phyloP scores from a whole-genome alignment of 2,797 vertebrate species.

The Melanotaenia parkinsoni region DNA sequence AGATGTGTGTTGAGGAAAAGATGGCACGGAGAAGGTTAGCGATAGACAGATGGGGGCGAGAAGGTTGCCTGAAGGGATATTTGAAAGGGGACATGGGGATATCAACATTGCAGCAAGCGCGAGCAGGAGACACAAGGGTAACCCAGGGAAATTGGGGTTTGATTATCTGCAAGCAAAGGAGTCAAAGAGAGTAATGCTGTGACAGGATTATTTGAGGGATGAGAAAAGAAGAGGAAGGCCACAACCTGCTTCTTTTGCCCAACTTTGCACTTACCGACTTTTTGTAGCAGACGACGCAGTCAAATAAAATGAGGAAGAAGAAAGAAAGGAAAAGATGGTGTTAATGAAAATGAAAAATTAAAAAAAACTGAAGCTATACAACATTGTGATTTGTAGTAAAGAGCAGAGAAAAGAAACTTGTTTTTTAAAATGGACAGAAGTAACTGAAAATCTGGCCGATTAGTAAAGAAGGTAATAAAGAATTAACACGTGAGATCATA shows the following conservation, averaged over 20 bases:
- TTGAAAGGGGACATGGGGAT: constrained; percentile 37
- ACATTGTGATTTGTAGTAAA: constrained; percentile 24
- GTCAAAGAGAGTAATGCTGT: constrained; percentile 50
- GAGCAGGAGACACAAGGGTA: constrained; percentile 63
- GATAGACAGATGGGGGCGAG: constrained; percentile 44
- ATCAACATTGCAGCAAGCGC: constrained; percentile 53
- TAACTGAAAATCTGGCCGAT: constrained; percentile 20
- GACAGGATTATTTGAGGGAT: constrained; percentile 48
- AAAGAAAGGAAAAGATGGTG: constrained; percentile 24
- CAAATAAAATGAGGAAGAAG: constrained; percentile 37
- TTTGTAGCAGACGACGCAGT: constrained; percentile 51
- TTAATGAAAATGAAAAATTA: constrained; percentile 48
- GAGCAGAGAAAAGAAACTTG: constrained; percentile 21
- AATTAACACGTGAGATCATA: constrained; percentile 33
- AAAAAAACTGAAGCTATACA: constrained; percentile 12
- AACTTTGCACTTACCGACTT: constrained; percentile 72
- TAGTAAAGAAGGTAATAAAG: constrained; percentile 28
- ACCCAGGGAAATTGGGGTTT: constrained; percentile 60
- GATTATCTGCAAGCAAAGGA: constrained; percentile 58
- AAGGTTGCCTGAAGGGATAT: constrained; percentile 48
- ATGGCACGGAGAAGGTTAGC: constrained; percentile 59
- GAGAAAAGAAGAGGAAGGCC: constrained; percentile 53
- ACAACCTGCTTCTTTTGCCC: constrained; percentile 49
- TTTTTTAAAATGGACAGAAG: constrained; percentile 10
- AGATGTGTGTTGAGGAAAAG: constrained; percentile 50